A percentile compares a stretch with the other conserved stretches of the same genome.
These are phyloP conservation scores for Phytoseiulus persimilis DNA, from an alignment of 2,888 invertebrate species.

Conservation along the genomic window DNA sequence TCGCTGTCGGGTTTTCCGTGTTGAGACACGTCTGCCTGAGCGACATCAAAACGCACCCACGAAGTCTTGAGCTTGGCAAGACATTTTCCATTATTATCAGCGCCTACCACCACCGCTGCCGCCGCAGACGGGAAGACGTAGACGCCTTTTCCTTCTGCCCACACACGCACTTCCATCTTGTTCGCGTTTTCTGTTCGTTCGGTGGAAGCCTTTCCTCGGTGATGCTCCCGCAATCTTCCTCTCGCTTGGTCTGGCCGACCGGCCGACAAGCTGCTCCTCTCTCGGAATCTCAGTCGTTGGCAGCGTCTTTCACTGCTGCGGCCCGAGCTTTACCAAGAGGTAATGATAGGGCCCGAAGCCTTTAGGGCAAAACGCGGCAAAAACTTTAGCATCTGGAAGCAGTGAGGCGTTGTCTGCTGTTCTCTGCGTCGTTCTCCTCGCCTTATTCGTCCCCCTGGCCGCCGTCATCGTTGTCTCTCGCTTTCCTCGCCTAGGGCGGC, in stretches of 20 bases:
- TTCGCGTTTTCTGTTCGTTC: background rate
- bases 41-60: background rate
- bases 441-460: background rate
- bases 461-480: background rate
- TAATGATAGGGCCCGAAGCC: background rate
- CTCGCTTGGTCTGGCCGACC: background rate
- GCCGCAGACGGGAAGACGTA: background rate
- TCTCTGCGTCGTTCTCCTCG: background rate
- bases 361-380: background rate
- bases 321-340: background rate
- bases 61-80: background rate
- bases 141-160: background rate
- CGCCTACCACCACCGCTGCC: background rate
- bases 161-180: background rate
- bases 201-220: background rate
- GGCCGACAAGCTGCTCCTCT: background rate
- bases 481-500: background rate
- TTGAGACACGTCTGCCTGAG: background rate
- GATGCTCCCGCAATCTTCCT: background rate
- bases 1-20: background rate
- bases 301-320: background rate
- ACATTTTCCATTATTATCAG: background rate
- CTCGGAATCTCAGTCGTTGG: background rate
- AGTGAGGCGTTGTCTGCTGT: background rate
- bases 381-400: constrained; percentile 5